Evolutionary conservation across 2,113 vertebrate species (phyloP).

Genomic region (Rhagologus leucostigma): DNA sequence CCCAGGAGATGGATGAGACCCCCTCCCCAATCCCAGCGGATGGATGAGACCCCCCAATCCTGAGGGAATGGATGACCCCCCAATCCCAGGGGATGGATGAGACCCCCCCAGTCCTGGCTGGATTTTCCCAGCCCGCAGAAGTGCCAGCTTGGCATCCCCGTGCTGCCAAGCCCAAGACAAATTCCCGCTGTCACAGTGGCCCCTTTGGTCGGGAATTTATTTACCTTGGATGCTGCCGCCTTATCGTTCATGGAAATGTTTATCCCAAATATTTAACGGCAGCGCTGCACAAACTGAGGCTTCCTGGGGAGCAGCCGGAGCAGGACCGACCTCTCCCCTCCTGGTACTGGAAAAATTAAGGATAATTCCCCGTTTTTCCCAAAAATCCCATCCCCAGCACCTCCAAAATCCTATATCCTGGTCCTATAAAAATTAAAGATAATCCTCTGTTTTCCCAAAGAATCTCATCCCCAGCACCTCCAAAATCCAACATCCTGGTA

Average conservation of each 20-base stretch:
- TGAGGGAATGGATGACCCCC: no score
- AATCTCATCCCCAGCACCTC: no score
- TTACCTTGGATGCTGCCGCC: slow-evolving; percentile 37
- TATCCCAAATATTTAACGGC: slow-evolving; percentile 43
- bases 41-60: no score
- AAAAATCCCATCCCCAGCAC: not conserved
- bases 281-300: slow-evolving; percentile 2
- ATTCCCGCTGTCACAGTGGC: slow-evolving; percentile 24
- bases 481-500: no score
- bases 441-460: no score
- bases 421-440: no score
- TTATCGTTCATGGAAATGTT: slow-evolving; percentile 55
- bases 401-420: not conserved
- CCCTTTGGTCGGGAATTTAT: slow-evolving; percentile 37
- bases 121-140: not conserved
- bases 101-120: fast-evolving
- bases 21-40: no score
- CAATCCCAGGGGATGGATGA: no score
- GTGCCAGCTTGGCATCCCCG: not conserved
- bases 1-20: no score
- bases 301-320: not conserved
- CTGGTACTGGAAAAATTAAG: not conserved
- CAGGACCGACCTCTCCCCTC: not conserved
- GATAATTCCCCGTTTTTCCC: not conserved
- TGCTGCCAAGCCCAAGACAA: not conserved